Evolutionary conservation across 1,140 invertebrate species (phyloP).

Genomic region (Platyura marginata): DNA sequence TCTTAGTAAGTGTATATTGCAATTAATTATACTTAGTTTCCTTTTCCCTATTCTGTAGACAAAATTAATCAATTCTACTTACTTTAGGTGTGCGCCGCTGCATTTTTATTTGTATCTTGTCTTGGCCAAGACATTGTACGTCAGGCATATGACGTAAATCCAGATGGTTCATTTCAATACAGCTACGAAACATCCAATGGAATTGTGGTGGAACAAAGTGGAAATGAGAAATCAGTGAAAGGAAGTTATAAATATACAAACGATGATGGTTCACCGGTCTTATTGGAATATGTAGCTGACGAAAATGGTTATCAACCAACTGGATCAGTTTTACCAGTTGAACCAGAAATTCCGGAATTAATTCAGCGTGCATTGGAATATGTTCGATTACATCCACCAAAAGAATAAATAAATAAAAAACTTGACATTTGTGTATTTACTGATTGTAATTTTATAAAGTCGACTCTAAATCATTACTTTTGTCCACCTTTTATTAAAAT

Average conservation of each 20-base stretch:
- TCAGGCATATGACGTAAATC: background rate
- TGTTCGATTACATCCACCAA: background rate
- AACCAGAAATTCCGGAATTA: background rate
- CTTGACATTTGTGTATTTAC: background rate
- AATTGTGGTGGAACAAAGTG: too few species aligned
- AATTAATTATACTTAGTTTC: too few species aligned
- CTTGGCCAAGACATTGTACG: background rate
- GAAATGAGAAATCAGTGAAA: too few species aligned
- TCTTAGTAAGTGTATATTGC: too few species aligned
- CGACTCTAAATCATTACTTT: background rate
- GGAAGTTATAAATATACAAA: too few species aligned
- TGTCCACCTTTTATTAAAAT: too few species aligned
- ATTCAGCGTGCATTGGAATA: too few species aligned
- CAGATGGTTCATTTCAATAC: background rate
- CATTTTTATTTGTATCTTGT: too few species aligned
- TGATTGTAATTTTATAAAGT: background rate
- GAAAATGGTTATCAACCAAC: too few species aligned
- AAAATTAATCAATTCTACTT: background rate
- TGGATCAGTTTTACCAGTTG: background rate
- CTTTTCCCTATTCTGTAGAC: background rate
- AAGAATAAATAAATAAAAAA: background rate
- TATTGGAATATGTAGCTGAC: too few species aligned
- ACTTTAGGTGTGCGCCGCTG: background rate
- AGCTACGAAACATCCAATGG: background rate
- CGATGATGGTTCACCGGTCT: too few species aligned